phyloP scores from a whole-genome alignment of 2,888 invertebrate genomes.

The Dione juno region DNA sequence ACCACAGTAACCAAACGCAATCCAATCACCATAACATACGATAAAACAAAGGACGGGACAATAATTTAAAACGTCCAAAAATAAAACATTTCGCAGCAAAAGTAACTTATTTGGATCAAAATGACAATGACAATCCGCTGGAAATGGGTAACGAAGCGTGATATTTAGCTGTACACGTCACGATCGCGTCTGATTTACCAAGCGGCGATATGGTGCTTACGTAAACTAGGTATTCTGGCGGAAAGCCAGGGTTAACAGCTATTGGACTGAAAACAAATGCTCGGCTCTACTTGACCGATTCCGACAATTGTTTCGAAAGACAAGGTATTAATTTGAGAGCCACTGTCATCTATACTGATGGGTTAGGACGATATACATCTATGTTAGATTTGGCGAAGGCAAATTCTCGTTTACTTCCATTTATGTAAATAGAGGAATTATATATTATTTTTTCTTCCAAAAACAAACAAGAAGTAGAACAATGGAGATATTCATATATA shows the following conservation, averaged over 20 bases:
- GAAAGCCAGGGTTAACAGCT: constrained; percentile 55
- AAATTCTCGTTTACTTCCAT: not conserved
- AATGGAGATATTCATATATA: too few relatives aligned
- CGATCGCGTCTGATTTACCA: constrained; percentile 38
- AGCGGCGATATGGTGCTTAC: constrained; percentile 54
- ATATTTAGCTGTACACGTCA: constrained; percentile 38
- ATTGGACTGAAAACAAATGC: constrained; percentile 54
- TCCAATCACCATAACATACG: not conserved
- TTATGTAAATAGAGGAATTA: not conserved
- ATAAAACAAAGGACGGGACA: not conserved
- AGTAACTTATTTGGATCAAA: constrained; percentile 20
- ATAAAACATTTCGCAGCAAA: not conserved
- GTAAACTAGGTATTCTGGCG: constrained; percentile 57
- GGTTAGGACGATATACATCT: not conserved
- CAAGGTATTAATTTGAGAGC: constrained; percentile 48
- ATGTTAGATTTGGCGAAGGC: not conserved
- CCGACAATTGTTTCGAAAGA: constrained; percentile 51
- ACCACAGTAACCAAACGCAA: not conserved
- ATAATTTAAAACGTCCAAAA: constrained; percentile 18
- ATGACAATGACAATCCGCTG: constrained; percentile 25
- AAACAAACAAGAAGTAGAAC: too few relatives aligned
- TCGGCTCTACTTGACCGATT: constrained; percentile 51
- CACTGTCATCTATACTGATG: constrained; percentile 40
- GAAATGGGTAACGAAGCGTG: constrained; percentile 30
- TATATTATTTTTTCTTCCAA: too few relatives aligned